phyloP scores from a whole-genome alignment of 2,797 vertebrate genomes.

The Rhinoraja longicauda region DNA sequence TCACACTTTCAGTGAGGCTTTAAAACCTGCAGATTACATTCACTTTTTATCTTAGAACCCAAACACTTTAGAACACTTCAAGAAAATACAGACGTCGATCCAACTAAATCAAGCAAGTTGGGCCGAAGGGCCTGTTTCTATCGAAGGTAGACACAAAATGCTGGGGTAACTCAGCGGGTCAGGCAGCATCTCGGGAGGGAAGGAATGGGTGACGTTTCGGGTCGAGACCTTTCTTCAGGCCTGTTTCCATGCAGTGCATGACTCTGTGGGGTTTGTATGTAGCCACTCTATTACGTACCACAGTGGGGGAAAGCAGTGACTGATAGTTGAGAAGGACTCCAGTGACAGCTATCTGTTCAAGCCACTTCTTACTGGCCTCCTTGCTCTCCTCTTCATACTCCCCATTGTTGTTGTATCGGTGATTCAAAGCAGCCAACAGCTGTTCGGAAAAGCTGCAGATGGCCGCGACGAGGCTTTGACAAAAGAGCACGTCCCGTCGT shows the following conservation, averaged over 20 bases:
- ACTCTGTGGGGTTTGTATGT: too few species aligned
- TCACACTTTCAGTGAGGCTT: not conserved
- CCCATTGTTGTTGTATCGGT: slow-evolving; percentile 87
- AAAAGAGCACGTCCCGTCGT: slow-evolving; percentile 86
- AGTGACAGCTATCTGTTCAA: slow-evolving; percentile 86
- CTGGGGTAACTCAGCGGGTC: too few species aligned
- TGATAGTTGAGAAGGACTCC: slow-evolving; percentile 87
- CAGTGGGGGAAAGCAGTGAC: slow-evolving; percentile 70
- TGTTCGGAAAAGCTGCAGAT: slow-evolving; percentile 87
- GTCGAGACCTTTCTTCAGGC: too few species aligned
- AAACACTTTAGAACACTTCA: not conserved
- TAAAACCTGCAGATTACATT: not conserved
- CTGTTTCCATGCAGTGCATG: too few species aligned
- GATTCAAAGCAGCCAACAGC: slow-evolving; percentile 77
- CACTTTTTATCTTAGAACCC: not conserved
- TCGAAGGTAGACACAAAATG: too few species aligned
- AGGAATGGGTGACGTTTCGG: too few species aligned
- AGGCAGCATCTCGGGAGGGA: too few species aligned
- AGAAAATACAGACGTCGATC: not conserved
- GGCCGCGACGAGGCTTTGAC: slow-evolving; percentile 81
- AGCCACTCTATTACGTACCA: slow-evolving; percentile 63
- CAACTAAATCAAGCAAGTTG: not conserved
- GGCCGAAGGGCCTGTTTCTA: too few species aligned
- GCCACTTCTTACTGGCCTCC: slow-evolving; percentile 94
- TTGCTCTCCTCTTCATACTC: slow-evolving; percentile 93